phyloP scores from a whole-genome alignment of 2,888 invertebrate genomes.

The Theretra japonica region DNA sequence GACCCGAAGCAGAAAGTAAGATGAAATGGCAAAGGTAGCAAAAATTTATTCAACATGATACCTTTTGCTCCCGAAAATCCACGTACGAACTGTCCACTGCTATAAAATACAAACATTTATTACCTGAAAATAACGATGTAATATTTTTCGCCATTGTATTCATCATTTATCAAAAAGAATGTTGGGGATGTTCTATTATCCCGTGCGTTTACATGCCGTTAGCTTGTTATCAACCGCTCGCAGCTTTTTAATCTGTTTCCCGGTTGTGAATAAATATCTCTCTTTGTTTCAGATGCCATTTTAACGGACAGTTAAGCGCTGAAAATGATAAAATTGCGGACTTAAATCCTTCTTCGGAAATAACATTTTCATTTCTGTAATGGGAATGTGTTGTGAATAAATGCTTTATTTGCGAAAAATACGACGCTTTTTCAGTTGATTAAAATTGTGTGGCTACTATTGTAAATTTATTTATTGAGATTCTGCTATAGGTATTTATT shows the following conservation, averaged over 20 bases:
- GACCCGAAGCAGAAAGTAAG: too few relatives aligned
- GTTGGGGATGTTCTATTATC: background rate
- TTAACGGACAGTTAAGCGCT: slow-evolving; percentile 24
- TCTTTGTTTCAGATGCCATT: slow-evolving; percentile 39
- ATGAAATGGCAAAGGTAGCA: too few relatives aligned
- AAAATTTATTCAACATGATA: too few relatives aligned
- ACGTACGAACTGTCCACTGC: background rate
- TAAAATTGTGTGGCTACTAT: too few relatives aligned
- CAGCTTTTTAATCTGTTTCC: slow-evolving; percentile 39
- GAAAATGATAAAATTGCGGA: slow-evolving; percentile 13
- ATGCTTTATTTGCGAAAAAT: background rate
- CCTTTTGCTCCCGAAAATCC: too few relatives aligned
- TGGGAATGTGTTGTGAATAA: background rate
- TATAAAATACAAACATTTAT: background rate
- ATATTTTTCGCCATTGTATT: background rate
- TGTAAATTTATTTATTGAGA: too few relatives aligned
- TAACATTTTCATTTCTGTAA: background rate
- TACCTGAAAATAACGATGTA: background rate
- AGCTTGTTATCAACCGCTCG: slow-evolving; percentile 38
- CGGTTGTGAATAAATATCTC: slow-evolving; percentile 39
- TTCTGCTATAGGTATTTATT: too few relatives aligned
- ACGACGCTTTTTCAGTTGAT: background rate
- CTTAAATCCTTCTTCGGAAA: slow-evolving; percentile 12
- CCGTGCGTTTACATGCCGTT: slow-evolving; percentile 34
- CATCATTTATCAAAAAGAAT: slow-evolving; percentile 1